These are phyloP conservation scores for Synodontis membranacea DNA, from an alignment of 2,113 vertebrate species.

Conservation along the genomic window DNA sequence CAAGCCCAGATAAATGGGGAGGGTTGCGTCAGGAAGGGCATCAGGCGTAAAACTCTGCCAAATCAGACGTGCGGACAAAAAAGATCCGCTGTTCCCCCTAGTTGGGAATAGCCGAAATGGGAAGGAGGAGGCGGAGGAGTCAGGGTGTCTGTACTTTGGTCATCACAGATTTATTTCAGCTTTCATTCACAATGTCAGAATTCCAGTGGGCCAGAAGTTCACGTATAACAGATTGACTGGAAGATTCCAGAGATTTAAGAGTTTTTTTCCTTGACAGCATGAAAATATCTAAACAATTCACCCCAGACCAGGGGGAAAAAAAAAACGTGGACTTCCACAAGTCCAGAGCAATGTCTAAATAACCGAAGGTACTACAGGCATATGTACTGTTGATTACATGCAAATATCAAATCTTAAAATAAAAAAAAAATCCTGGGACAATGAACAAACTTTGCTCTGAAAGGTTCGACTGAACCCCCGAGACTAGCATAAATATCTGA, in stretches of 20 bases:
- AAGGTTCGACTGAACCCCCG: neutral
- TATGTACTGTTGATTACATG: neutral
- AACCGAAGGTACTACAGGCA: neutral
- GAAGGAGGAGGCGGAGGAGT: too few relatives aligned
- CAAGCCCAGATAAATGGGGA: too few relatives aligned
- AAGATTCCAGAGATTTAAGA: neutral
- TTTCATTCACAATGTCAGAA: neutral
- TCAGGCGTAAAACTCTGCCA: too few relatives aligned
- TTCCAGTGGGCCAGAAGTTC: neutral
- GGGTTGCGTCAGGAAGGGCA: too few relatives aligned
- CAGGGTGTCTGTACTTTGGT: too few relatives aligned
- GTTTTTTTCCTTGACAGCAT: neutral
- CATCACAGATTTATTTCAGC: neutral
- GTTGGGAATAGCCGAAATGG: too few relatives aligned
- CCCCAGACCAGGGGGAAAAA: neutral
- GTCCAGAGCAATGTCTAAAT: neutral
- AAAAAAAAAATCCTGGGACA: too few relatives aligned
- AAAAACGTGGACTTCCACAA: neutral
- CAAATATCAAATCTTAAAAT: too few relatives aligned
- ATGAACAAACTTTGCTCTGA: neutral
- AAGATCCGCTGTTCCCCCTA: too few relatives aligned
- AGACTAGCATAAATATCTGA: neutral
- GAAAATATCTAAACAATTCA: neutral
- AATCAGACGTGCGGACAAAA: too few relatives aligned
- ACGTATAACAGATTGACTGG: neutral